A percentile compares a stretch with the other conserved stretches of the same genome.
Evolutionary conservation across 2,888 invertebrate species (phyloP).

Genomic region (Chymomyza procnemis): DNA sequence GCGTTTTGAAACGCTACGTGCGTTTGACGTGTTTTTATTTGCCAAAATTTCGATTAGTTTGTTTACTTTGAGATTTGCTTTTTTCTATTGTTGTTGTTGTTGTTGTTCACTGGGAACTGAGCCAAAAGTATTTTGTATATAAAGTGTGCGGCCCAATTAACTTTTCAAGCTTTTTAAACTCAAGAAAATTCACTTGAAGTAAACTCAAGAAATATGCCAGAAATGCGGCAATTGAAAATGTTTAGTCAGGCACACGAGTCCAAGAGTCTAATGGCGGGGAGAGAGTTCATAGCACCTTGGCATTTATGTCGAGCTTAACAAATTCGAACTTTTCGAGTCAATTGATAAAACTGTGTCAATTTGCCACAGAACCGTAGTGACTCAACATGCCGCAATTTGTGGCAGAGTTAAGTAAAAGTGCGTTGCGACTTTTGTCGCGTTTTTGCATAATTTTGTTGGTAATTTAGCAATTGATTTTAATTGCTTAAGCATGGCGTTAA

Average conservation of each 20-base stretch:
- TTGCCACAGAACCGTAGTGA: conserved; percentile 10
- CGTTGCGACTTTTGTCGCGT: conserved; percentile 20
- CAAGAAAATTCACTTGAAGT: conserved; percentile 13
- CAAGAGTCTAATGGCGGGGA: conserved; percentile 35
- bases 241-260: conserved; percentile 12
- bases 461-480: conserved; percentile 50
- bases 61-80: not conserved
- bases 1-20: not conserved
- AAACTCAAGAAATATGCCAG: conserved; percentile 7
- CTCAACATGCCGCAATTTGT: conserved; percentile 22
- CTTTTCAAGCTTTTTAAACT: conserved; percentile 19
- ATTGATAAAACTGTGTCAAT: conserved; percentile 26
- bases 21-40: not conserved
- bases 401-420: conserved; percentile 30
- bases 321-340: conserved; percentile 15
- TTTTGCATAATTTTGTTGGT: conserved; percentile 50
- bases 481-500: conserved; percentile 54
- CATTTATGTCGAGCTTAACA: conserved; percentile 36
- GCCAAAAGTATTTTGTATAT: not conserved
- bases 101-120: not conserved
- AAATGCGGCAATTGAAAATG: conserved; percentile 1
- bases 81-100: not conserved
- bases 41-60: not conserved
- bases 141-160: conserved; percentile 34
- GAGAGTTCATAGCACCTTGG: conserved; percentile 62